These are phyloP conservation scores for Drosophila sechellia DNA, from an alignment of 1,140 invertebrate genomes.

Conservation along the genomic window DNA sequence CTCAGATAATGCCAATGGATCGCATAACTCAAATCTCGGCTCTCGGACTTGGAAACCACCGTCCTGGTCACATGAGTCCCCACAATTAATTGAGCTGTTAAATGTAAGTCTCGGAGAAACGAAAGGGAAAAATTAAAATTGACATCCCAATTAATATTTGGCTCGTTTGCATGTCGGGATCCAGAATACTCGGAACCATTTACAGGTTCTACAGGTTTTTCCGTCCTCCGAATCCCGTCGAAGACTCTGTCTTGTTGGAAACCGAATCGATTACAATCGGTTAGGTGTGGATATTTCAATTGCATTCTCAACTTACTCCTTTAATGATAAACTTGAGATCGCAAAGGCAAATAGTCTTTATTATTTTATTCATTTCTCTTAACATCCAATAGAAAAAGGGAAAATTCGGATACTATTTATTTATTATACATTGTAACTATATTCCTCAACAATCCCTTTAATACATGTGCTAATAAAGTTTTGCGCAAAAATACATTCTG, in stretches of 20 bases:
- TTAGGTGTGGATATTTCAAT: slow-evolving; percentile 52
- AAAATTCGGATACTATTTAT: too few relatives aligned
- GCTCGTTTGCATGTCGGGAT: slow-evolving; percentile 64
- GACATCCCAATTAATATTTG: slow-evolving; percentile 79
- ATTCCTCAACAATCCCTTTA: too few relatives aligned
- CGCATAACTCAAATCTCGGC: slow-evolving; percentile 72
- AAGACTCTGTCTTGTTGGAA: slow-evolving; percentile 8
- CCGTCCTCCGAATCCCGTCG: slow-evolving; percentile 5
- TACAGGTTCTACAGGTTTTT: slow-evolving; percentile 54
- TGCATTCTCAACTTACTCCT: slow-evolving; percentile 22
- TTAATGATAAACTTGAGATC: background rate
- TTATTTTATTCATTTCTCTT: too few relatives aligned
- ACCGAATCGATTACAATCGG: slow-evolving; percentile 47
- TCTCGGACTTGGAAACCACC: slow-evolving; percentile 11
- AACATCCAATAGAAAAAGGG: too few relatives aligned
- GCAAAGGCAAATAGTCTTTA: too few relatives aligned
- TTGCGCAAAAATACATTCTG: too few relatives aligned
- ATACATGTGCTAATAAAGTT: too few relatives aligned
- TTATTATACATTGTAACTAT: too few relatives aligned
- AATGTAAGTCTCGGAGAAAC: slow-evolving; percentile 74
- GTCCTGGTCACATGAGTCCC: slow-evolving; percentile 61
- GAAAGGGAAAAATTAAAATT: slow-evolving; percentile 79
- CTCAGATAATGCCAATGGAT: slow-evolving; percentile 78
- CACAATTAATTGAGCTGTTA: slow-evolving; percentile 81
- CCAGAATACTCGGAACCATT: slow-evolving; percentile 38